phyloP scores from a whole-genome alignment of 2,888 invertebrate genomes.

The Biston betularia region DNA sequence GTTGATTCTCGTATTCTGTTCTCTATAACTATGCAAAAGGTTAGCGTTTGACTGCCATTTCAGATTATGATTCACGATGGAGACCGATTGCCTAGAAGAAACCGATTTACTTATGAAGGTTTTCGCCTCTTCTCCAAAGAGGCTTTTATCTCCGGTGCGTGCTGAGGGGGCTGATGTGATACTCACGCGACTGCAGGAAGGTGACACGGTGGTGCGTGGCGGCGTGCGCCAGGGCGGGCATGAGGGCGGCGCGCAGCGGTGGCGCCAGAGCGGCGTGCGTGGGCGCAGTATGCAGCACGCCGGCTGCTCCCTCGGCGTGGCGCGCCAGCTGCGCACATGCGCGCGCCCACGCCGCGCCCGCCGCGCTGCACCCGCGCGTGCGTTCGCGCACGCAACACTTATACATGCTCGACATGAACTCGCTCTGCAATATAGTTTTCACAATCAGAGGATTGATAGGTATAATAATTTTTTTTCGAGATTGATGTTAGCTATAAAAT shows the following conservation, averaged over 20 bases:
- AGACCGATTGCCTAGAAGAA: no score
- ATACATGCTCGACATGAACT: conserved; percentile 58
- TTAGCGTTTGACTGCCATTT: no score
- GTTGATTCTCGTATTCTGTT: no score
- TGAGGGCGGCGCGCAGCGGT: conserved; percentile 52
- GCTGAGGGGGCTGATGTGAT: background rate
- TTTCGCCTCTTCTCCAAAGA: background rate
- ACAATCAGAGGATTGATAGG: no score
- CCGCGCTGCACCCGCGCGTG: conserved; percentile 42
- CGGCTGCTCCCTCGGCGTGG: conserved; percentile 50
- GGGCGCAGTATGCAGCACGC: conserved; percentile 52
- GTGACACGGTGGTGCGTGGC: conserved; percentile 66
- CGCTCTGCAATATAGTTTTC: conserved; percentile 62
- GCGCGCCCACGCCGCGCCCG: conserved; percentile 51
- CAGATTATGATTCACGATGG: no score
- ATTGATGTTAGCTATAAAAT: no score
- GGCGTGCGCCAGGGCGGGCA: conserved; percentile 74
- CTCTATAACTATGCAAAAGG: no score
- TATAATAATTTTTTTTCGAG: no score
- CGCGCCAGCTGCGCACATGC: conserved; percentile 51
- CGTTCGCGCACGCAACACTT: conserved; percentile 29
- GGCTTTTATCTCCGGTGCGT: background rate
- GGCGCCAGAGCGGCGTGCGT: conserved; percentile 53
- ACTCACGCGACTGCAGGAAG: conserved; percentile 69
- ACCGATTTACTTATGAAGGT: no score